phyloP scores from a whole-genome alignment of 2,797 vertebrate species.

The Rhinella marina region DNA sequence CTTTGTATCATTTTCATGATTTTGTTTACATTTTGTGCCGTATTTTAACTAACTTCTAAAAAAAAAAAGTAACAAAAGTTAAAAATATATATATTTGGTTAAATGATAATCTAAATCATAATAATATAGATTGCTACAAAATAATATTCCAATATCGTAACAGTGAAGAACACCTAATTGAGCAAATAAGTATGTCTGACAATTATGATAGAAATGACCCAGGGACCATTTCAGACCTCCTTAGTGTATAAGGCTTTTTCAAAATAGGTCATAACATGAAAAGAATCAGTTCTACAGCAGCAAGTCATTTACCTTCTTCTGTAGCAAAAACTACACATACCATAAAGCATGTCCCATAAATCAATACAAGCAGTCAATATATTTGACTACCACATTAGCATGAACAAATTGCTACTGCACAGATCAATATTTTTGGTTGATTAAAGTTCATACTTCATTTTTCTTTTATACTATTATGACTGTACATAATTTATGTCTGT shows the following conservation, averaged over 20 bases:
- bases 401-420: conserved; percentile 42
- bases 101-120: not conserved
- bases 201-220: not conserved
- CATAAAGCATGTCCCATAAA: conserved; percentile 35
- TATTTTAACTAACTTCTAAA: not conserved
- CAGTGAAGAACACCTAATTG: not conserved
- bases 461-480: conserved; percentile 39
- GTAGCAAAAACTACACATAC: conserved; percentile 15
- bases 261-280: not conserved
- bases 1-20: not conserved
- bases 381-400: conserved; percentile 46
- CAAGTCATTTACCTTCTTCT: not conserved
- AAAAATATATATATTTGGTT: not conserved
- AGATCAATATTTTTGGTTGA: conserved; percentile 57
- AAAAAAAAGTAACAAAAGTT: not conserved
- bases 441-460: conserved; percentile 47
- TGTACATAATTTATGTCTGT: conserved; percentile 23
- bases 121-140: not conserved
- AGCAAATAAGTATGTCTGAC: not conserved
- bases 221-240: not conserved
- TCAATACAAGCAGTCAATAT: conserved; percentile 58
- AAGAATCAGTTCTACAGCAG: not conserved
- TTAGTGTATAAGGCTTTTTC: not conserved
- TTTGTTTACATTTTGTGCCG: not conserved
- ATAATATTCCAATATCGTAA: not conserved